Percentiles rank a stretch among this genome's conserved stretches.
These are phyloP conservation scores for Erannis defoliaria DNA, from an alignment of 2,888 invertebrate genomes.

Conservation along the genomic window DNA sequence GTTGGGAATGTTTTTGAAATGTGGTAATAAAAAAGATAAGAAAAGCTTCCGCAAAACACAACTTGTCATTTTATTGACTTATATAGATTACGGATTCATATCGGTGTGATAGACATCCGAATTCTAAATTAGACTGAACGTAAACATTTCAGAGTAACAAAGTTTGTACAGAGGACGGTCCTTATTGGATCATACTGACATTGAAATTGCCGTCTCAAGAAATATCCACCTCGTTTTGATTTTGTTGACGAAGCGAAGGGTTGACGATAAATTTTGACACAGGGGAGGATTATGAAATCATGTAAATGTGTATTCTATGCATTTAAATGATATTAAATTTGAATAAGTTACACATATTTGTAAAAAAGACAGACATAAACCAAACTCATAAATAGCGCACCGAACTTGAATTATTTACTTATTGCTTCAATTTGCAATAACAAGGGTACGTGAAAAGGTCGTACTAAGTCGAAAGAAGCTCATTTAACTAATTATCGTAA, in stretches of 20 bases:
- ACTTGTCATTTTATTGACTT: no score
- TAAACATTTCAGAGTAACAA: slow-evolving; percentile 41
- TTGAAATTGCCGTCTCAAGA: slow-evolving; percentile 25
- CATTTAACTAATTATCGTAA: no score
- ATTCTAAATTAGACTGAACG: slow-evolving; percentile 40
- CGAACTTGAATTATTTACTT: no score
- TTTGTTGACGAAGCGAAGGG: slow-evolving; percentile 12
- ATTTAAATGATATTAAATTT: slow-evolving; percentile 8
- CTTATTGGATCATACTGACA: slow-evolving; percentile 30
- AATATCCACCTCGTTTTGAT: slow-evolving; percentile 15
- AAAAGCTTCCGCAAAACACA: no score
- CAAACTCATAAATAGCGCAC: no score
- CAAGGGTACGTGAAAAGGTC: no score
- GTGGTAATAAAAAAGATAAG: no score
- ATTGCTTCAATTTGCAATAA: no score
- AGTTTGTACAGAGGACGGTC: slow-evolving; percentile 35
- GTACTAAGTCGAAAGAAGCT: no score
- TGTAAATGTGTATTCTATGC: slow-evolving; percentile 12
- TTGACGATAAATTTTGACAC: slow-evolving; percentile 5
- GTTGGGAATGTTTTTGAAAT: no score
- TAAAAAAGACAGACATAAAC: neutral
- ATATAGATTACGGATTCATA: no score
- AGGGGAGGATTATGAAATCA: slow-evolving; percentile 1
- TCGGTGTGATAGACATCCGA: slow-evolving; percentile 34
- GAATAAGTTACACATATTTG: neutral